Evolutionary conservation across 2,888 invertebrate species (phyloP), one percentile per base, ranked within the genome.

Genomic region (Galeopsomyia nigrocyanea): DNA sequence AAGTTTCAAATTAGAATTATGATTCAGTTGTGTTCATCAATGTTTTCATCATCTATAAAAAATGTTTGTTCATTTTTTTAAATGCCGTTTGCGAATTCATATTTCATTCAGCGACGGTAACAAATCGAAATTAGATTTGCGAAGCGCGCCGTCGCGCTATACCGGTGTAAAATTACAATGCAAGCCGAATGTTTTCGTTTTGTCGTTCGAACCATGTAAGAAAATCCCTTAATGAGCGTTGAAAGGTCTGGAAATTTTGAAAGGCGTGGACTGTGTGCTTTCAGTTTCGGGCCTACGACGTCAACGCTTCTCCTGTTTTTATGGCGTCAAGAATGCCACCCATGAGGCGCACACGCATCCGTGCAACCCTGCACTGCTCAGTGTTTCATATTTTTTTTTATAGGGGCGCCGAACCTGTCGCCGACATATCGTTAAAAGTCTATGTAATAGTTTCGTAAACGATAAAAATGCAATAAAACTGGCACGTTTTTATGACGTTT

Each of bases 261-360:
- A 68, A 64, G 56, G 19, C 53, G 26, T 26, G 46, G 50, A 26
- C 67, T 68, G 63, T 68, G 63, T 31, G 31, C n/a, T 26, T 72
- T 72, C 68, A 46, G 46, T 68, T 68, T n/a, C 7, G 39, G 39
- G 56, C 22, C 61, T 58, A 17, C 39, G 63, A 68, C 65, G 73
- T 73, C 69, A 73, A 73, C 73, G 73, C 68, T 58, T 68, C 31
- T 49, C 50, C 17, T 61, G 50, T 74, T 74, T 70, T 74, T 74
- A 58, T 74, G 70, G 53, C 70, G 58, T 56, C 51, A 67, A 67
- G 58, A 51, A 61, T 58, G 62, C 67, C 70, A 74, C 66, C 66
- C 70, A 70, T 39, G 39, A 58, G 57, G 39, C 63, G 57, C 70
- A 17, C 17, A 39, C 53, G 19, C 19, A 39, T 50, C 13, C 22